A percentile compares a stretch with the other conserved stretches of the same genome.
These are phyloP conservation scores for Cyanistes caeruleus DNA, from an alignment of 2,113 vertebrate genomes.

Conservation along the genomic window DNA sequence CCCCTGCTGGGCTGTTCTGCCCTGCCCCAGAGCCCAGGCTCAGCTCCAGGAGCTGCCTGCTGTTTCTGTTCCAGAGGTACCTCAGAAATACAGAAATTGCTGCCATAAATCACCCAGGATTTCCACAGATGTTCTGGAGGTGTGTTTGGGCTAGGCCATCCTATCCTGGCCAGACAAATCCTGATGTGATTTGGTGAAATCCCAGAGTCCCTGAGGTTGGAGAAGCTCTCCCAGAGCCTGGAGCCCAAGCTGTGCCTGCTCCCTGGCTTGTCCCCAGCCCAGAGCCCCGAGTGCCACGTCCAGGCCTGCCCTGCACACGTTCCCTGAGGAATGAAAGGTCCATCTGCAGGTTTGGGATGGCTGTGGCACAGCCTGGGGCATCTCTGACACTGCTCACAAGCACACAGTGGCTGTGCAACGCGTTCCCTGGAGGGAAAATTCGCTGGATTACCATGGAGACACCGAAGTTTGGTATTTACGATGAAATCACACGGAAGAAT, in stretches of 20 bases:
- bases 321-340: neutral
- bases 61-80: neutral
- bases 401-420: neutral
- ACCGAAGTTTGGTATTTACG: neutral
- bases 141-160: neutral
- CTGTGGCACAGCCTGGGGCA: neutral
- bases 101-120: fast-evolving
- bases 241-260: neutral
- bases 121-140: neutral
- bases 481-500: neutral
- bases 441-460: neutral
- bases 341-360: neutral
- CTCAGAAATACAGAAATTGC: fast-evolving
- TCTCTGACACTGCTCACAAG: neutral
- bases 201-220: neutral
- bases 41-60: neutral
- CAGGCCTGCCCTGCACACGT: neutral
- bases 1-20: neutral
- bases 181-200: neutral
- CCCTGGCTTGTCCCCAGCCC: neutral
- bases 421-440: neutral
- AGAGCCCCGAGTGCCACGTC: neutral
- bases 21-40: neutral
- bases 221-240: neutral
- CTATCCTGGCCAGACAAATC: neutral